Evolutionary conservation across 2,888 invertebrate genomes (phyloP).

Genomic region (Xylota segnis): DNA sequence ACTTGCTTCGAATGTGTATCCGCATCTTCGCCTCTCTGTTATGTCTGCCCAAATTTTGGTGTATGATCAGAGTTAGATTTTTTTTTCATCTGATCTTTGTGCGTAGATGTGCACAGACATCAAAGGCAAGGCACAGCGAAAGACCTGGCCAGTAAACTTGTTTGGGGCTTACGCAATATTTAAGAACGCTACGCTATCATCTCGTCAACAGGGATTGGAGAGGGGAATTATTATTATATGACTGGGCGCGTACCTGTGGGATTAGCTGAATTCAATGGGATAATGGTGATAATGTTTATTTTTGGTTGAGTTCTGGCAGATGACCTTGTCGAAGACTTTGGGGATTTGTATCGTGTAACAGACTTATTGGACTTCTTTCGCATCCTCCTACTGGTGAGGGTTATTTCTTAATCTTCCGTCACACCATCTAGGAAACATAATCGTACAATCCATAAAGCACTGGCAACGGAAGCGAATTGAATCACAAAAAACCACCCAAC

Average conservation of each 20-base stretch:
- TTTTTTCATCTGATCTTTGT: not conserved
- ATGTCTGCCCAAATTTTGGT: not conserved
- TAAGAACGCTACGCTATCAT: conserved; percentile 1
- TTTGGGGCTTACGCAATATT: conserved; percentile 18
- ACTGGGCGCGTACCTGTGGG: not conserved
- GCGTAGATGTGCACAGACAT: conserved; percentile 10
- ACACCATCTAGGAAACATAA: conserved; percentile 15
- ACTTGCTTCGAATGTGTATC: not conserved
- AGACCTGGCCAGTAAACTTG: conserved; percentile 19
- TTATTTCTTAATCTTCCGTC: not conserved
- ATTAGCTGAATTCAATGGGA: not conserved
- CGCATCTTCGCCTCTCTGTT: not conserved
- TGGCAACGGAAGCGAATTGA: conserved; percentile 33
- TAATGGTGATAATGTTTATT: not conserved
- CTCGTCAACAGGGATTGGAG: not conserved
- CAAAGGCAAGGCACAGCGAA: not conserved
- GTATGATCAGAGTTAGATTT: not conserved
- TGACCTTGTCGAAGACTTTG: not conserved
- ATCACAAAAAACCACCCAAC: conserved; percentile 34
- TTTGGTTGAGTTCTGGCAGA: not conserved
- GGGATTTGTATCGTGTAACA: not conserved
- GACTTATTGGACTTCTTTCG: not conserved
- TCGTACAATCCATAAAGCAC: not conserved
- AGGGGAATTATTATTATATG: not conserved
- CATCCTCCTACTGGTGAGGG: not conserved